Base-by-base conservation (phyloP, 1,140 invertebrate genomes). In the Polypedilum vanderplanki region DNA sequence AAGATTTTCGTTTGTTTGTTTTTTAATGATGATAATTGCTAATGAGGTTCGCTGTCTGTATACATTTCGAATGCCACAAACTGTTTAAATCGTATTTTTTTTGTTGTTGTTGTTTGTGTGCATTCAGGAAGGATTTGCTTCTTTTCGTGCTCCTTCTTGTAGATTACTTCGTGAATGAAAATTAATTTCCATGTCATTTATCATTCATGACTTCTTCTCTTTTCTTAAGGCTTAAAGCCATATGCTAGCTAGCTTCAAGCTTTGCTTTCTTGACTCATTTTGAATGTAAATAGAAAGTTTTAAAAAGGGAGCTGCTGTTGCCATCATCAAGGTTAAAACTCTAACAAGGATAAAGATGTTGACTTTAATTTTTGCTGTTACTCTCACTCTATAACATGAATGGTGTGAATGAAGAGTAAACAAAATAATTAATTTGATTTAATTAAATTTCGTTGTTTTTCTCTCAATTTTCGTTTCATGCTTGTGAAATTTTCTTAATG, bases 1-100 rank as follows among this genome's bases (percentile, higher is more conserved):
- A 33, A 5, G 24, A 33, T 33, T 33, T 33, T 33, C 5, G 24
- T 33, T n/a, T n/a, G n/a, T n/a, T n/a, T 33, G 24, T 33, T 57
- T 57, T 57, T 57, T 57, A 57, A 57, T 57, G 46, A 57, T 57
- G 46, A 57, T 57, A 57, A 57, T 57, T 57, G 46, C 46, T 57
- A 57, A 57, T 57, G 46, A 57, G 46, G 46, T 4, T 57, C n/a
- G 24, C 46, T 57, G 46, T 57, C 10, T 57, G 46, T 57, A 33
- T 33, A 33, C 24, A 33, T 57, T 57, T n/a, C 3, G 12, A 12
- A 57, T 12, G 12, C 46, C 46, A n/a, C 46, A 57, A 57, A 33
- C 24, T 33, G 24, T 12, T 57, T 57, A n/a, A 57, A 57, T 12
- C 10, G 46, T 12, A 1, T 57, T 15, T 57, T 57, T 57, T 46